These are phyloP conservation scores for Brevipalpus yothersi DNA, from an alignment of 1,140 invertebrate genomes.

Conservation along the genomic window DNA sequence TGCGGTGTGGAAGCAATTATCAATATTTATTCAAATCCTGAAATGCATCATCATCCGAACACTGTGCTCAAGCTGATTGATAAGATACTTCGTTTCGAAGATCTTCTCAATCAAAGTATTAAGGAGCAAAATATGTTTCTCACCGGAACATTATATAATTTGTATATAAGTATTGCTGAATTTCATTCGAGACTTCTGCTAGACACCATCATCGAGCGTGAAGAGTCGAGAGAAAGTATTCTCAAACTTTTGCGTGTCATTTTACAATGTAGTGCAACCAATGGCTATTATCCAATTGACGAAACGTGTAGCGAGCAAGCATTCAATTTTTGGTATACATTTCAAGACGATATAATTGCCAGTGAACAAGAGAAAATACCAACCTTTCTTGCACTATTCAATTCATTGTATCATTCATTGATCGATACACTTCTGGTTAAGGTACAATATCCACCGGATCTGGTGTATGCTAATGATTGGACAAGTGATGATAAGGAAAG, in stretches of 20 bases:
- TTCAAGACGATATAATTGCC: conserved; percentile 43
- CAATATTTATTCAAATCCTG: conserved; percentile 29
- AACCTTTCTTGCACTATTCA: conserved; percentile 25
- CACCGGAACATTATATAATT: conserved; percentile 26
- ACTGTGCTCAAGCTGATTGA: conserved; percentile 26
- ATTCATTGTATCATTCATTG: conserved; percentile 37
- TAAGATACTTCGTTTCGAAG: conserved; percentile 20
- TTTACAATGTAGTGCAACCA: conserved; percentile 45
- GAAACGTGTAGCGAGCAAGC: conserved; percentile 55
- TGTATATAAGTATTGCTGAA: conserved; percentile 36
- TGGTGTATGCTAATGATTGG: conserved; percentile 21
- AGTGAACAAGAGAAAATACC: conserved; percentile 25
- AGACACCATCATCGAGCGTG: conserved; percentile 18
- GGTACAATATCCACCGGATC: conserved; percentile 29
- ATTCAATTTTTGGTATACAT: conserved; percentile 68
- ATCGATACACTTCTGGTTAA: conserved; percentile 36
- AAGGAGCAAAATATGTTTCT: conserved; percentile 19
- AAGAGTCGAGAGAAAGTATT: conserved; percentile 18
- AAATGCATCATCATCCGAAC: conserved; percentile 21
- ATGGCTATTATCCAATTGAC: conserved; percentile 54
- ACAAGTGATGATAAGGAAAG: conserved; percentile 50
- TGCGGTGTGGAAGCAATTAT: conserved; percentile 32
- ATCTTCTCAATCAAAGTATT: conserved; percentile 16
- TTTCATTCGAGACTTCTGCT: conserved; percentile 34
- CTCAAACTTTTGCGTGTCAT: conserved; percentile 31